Percentiles rank a stretch among this genome's conserved stretches.
Conservation (phyloP, 1,140 invertebrate species). For the Andrena cerasifolii region DNA sequence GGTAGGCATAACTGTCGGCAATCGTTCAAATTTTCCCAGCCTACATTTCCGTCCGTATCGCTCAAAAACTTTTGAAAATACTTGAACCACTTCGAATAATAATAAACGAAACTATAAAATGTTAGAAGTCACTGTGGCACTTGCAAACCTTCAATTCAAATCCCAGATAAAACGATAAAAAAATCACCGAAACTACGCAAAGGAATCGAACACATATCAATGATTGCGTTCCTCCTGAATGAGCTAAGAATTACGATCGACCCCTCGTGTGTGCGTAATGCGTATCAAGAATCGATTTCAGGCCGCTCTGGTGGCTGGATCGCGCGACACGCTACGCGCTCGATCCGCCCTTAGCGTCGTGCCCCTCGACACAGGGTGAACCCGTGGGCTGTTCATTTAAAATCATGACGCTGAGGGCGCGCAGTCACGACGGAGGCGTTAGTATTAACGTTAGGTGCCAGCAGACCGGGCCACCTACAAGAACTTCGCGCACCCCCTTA, state of each 20-base stretch:
- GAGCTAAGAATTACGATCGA: not conserved
- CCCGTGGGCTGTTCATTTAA: conserved; percentile 75
- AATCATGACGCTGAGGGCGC: conserved; percentile 69
- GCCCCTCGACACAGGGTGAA: conserved; percentile 54
- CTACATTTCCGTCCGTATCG: not conserved
- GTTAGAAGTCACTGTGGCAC: too few species aligned
- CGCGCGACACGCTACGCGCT: not conserved
- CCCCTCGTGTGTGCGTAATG: not conserved
- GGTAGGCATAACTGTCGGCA: conserved; percentile 45
- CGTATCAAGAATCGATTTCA: not conserved
- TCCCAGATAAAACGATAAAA: too few species aligned
- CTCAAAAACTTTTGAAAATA: not conserved
- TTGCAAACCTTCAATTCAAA: too few species aligned
- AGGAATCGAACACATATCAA: too few species aligned
- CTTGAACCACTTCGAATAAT: too few species aligned
- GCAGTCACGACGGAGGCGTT: conserved; percentile 65
- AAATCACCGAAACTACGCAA: too few species aligned
- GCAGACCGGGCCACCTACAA: conserved; percentile 70
- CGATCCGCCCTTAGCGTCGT: conserved; percentile 31
- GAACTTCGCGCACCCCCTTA: conserved; percentile 70
- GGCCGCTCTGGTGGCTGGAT: not conserved
- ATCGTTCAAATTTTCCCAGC: conserved; percentile 28
- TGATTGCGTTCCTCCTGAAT: too few species aligned
- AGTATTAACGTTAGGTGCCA: conserved; percentile 74
- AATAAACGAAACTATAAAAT: too few species aligned